Evolutionary conservation across 1,140 invertebrate genomes (phyloP), one percentile per base, ranked within the genome.

Genomic region (Drosophila willistoni): DNA sequence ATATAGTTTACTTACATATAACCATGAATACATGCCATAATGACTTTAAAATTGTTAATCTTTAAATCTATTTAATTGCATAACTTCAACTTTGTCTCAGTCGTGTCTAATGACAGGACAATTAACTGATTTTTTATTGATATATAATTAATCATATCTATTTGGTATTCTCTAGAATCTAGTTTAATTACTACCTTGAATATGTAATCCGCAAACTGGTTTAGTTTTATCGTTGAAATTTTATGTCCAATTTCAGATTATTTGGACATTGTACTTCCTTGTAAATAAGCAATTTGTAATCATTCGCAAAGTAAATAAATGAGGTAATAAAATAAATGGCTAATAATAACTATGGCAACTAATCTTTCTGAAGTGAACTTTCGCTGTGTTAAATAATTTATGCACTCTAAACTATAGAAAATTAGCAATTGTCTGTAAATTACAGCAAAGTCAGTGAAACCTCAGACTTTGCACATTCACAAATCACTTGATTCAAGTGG

Each of bases 351-450:
- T 29, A 33, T 62, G 29, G 34, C 29, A 12, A 42, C 41, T 33
- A 59, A 65, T 62, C 69, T 61, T 64, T 41, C 36, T 54, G 2
- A 51, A 55, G 22, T 66, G 56, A 63, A 72, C 44, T 74, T 64
- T 77, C 60, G 39, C 61, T 71, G 7, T 59, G 6, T 14, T 36
- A 12, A 36, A 33, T 59, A 73, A 73, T 60, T 59, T 57, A 12
- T 71, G 83, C 34, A 79, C 82, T 82, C 79, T 77, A 79, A 82
- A 51, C 68, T 22, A 12, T 10, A 34, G 29, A 57, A 63, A 79
- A 77, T 80, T 71, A 67, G 17, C 73, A 77, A 73, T 54, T 70
- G 54, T 42, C 42, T 54, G 79, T 54, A 64, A 83, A 76, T 77
- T 86, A 83, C 57, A 62, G 63, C 41, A 74, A 71, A 47, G 56